These are phyloP conservation scores for Drosophila merina DNA, from an alignment of 2,888 invertebrate genomes.

Conservation along the genomic window DNA sequence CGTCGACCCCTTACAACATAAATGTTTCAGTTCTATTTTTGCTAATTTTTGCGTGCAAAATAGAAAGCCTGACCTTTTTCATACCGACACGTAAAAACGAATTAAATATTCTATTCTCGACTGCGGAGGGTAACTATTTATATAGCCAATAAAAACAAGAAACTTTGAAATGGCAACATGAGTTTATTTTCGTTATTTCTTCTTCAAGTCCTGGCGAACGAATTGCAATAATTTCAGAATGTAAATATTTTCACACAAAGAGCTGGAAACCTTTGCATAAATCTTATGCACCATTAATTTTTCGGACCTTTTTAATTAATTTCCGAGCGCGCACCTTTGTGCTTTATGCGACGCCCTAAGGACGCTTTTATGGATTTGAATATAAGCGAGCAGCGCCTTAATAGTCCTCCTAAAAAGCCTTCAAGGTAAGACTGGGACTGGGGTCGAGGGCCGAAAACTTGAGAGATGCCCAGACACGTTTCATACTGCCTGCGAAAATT, in stretches of 20 bases:
- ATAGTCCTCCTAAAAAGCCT: slow-evolving; percentile 51
- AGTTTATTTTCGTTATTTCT: slow-evolving; percentile 65
- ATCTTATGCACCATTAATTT: slow-evolving; percentile 65
- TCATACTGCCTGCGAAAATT: slow-evolving; percentile 29
- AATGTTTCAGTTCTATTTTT: slow-evolving; percentile 52
- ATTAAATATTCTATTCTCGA: slow-evolving; percentile 34
- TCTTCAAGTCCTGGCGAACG: slow-evolving; percentile 77
- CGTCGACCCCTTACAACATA: slow-evolving; percentile 27
- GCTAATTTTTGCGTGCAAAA: slow-evolving; percentile 52
- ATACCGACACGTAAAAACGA: slow-evolving; percentile 34
- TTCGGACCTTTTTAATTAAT: slow-evolving; percentile 71
- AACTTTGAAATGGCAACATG: slow-evolving; percentile 23
- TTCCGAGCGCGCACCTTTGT: slow-evolving; percentile 48
- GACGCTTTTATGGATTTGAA: slow-evolving; percentile 58
- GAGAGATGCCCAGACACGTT: slow-evolving; percentile 33
- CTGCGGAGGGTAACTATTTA: slow-evolving; percentile 22
- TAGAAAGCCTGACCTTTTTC: slow-evolving; percentile 57
- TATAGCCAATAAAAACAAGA: slow-evolving; percentile 16
- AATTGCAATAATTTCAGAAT: slow-evolving; percentile 76
- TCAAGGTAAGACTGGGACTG: slow-evolving; percentile 22
- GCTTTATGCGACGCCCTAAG: slow-evolving; percentile 56
- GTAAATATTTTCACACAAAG: slow-evolving; percentile 13
- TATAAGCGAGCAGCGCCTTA: slow-evolving; percentile 52
- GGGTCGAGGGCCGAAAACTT: background rate
- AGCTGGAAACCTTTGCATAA: slow-evolving; percentile 54